Percentiles rank a stretch among this genome's conserved stretches.
These are phyloP conservation scores for Dascillus cervinus DNA, from an alignment of 2,888 invertebrate genomes.

Conservation along the genomic window DNA sequence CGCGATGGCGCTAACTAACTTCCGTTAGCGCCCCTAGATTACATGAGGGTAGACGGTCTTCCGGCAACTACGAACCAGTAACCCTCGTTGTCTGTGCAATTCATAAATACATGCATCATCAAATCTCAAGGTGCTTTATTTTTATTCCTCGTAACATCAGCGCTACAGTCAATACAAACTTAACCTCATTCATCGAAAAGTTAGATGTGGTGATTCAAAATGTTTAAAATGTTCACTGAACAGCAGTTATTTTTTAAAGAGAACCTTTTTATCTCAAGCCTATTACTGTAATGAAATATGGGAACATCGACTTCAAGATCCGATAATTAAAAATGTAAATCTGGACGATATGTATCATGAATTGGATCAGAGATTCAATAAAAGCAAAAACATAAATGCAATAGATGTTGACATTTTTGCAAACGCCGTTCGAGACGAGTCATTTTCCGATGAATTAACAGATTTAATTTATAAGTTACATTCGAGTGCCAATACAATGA, in stretches of 20 bases:
- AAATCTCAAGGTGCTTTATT: too few species aligned
- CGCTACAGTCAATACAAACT: slow-evolving; percentile 3
- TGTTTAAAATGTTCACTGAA: slow-evolving; percentile 3
- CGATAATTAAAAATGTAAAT: slow-evolving; percentile 54
- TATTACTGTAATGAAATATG: slow-evolving; percentile 67
- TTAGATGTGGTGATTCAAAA: too few species aligned
- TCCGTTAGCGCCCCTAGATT: too few species aligned
- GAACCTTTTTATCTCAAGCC: slow-evolving; percentile 61
- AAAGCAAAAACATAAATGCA: slow-evolving; percentile 57
- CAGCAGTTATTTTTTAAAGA: too few species aligned
- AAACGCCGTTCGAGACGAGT: slow-evolving; percentile 53
- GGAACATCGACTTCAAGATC: slow-evolving; percentile 54
- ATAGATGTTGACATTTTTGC: slow-evolving; percentile 79
- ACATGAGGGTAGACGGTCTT: too few species aligned
- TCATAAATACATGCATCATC: too few species aligned
- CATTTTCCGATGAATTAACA: slow-evolving; percentile 61
- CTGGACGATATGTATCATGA: slow-evolving; percentile 61
- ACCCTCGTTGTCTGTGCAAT: too few species aligned
- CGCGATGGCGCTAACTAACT: too few species aligned
- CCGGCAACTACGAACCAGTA: too few species aligned
- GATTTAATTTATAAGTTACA: slow-evolving; percentile 66
- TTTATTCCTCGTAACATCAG: too few species aligned
- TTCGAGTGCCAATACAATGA: slow-evolving; percentile 60
- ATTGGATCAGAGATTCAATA: slow-evolving; percentile 58
- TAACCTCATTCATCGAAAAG: slow-evolving; percentile 3